Percentiles rank a stretch among this genome's conserved stretches.
phyloP scores from a whole-genome alignment of 2,888 invertebrate genomes.

The Blastobasis adustella region DNA sequence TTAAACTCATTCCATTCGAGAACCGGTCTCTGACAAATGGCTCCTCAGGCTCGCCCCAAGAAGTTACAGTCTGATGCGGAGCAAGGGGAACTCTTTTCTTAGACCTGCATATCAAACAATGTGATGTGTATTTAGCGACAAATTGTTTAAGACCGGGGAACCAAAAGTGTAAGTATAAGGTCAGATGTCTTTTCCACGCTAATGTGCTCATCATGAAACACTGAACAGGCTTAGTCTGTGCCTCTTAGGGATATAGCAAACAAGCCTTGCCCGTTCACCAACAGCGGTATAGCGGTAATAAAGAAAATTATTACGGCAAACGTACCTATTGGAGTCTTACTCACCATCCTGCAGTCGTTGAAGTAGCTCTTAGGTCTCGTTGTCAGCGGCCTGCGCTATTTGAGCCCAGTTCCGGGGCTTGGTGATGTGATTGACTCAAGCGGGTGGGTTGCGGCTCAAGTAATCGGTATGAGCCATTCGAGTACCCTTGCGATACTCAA shows the following conservation, averaged over 20 bases:
- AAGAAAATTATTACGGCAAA: not conserved
- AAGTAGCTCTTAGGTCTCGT: conserved; percentile 7
- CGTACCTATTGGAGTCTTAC: conserved; percentile 7
- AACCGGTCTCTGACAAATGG: conserved; percentile 6
- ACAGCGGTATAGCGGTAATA: not conserved
- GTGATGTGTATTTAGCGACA: no score
- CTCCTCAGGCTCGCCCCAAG: conserved; percentile 5
- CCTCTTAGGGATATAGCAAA: conserved; percentile 10
- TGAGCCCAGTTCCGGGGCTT: conserved; percentile 16
- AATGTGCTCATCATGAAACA: conserved; percentile 11
- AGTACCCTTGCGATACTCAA: not conserved
- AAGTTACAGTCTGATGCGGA: not conserved
- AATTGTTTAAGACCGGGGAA: conserved; percentile 6
- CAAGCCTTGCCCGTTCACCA: conserved; percentile 3
- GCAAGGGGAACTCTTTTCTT: not conserved
- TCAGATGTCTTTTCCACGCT: conserved; percentile 7
- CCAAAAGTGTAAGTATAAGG: conserved; percentile 4
- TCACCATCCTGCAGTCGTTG: conserved; percentile 8
- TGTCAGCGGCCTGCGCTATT: conserved; percentile 14
- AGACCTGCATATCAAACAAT: conserved; percentile 4
- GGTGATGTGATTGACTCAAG: not conserved
- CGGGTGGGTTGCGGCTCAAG: not conserved
- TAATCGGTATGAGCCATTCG: not conserved
- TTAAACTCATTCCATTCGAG: conserved; percentile 2
- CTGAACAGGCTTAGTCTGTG: conserved; percentile 1